These are phyloP conservation scores for Girardinus metallicus DNA, from an alignment of 2,797 vertebrate species.

Conservation along the genomic window DNA sequence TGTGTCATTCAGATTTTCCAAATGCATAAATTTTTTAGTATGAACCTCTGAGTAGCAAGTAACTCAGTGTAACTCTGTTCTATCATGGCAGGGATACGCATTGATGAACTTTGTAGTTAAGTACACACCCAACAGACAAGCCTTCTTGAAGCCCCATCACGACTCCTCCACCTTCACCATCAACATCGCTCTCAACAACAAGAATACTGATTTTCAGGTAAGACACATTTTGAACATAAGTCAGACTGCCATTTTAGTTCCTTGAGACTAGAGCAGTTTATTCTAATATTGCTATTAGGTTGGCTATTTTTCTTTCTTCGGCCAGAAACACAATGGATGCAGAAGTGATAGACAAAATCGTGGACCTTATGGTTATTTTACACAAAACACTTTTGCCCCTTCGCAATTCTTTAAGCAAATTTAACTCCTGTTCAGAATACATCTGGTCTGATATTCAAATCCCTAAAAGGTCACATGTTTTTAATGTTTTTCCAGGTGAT, in stretches of 20 bases:
- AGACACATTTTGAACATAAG: not conserved
- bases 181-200: conserved; percentile 96
- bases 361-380: not conserved
- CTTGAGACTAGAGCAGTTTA: not conserved
- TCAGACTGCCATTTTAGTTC: not conserved
- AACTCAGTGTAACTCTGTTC: not conserved
- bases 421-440: not conserved
- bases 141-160: conserved; percentile 92
- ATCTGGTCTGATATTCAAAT: no score
- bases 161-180: conserved; percentile 98
- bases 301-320: not conserved
- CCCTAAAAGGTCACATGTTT: no score
- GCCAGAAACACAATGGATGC: not conserved
- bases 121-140: conserved; percentile 91
- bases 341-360: not conserved
- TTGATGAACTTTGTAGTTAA: conserved; percentile 98
- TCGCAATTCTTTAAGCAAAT: no score
- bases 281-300: not conserved
- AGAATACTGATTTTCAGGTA: conserved; percentile 92
- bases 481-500: not conserved
- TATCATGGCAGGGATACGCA: conserved; percentile 84
- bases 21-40: not conserved
- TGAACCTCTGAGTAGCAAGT: conserved; percentile 13
- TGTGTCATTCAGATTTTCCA: not conserved
- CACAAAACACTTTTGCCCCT: no score